Base-by-base conservation (phyloP, 30 jellyfish, hydroid and myxozoan species). In the Turritopsis dohrnii region DNA sequence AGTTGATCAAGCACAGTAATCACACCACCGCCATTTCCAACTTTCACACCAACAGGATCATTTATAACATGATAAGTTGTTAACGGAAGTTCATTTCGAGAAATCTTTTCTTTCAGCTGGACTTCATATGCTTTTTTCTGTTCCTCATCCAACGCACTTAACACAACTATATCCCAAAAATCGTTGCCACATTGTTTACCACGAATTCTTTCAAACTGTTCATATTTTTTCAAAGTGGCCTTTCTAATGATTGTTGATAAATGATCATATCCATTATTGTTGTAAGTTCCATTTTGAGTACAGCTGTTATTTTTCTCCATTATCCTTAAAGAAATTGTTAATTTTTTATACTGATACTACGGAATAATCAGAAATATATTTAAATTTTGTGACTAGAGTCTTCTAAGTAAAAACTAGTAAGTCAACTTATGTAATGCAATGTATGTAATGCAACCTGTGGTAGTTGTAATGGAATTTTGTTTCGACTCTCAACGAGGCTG, bases 1-100 rank as follows among this genome's bases (percentile, higher is more conserved):
- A 92, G 89, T 79, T 92, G 95, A 71, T 87, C 97, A 7, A 92
- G 84, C 52, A 92, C 96, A 31, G 92, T 90, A 28, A 92, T 77
- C 7, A 94, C 91, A 1, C 94, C 93, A 41, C 97, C 97, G 25
- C 97, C 97, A 81, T 92, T 92, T 26, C 97, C 97, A 65, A 92
- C 84, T 80, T 92, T 92, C 30, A 88, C 89, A 26, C 97, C 97
- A 52, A 82, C 79, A 0, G 97, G 97, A 76, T 92, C 97, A 80
- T 88, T 82, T 7, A 92, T 52, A 23, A 88, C 95, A 76, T 74
- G 88, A 31, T 82, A 87, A 26, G 89, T 75, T 18, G 94, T 85
- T 28, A 87, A 85, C 0, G 97, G 97, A 31, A 92, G 84, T 65
- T 87, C 97, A 52, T 92, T 92, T 53, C 95, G 76, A 72, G 81